phyloP scores from a whole-genome alignment of 2,113 vertebrate species.

The Gadus chalcogrammus region DNA sequence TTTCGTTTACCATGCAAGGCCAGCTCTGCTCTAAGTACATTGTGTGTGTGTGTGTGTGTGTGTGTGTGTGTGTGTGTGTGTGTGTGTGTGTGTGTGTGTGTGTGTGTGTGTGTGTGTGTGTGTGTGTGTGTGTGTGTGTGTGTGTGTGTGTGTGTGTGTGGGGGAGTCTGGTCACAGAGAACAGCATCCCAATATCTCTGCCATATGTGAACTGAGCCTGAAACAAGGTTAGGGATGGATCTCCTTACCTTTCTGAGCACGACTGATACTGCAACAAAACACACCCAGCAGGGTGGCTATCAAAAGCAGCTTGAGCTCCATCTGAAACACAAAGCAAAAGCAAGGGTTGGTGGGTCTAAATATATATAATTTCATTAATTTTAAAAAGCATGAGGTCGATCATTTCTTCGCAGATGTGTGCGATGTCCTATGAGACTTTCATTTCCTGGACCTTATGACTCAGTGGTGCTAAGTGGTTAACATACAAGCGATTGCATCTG shows the following conservation, averaged over 20 bases:
- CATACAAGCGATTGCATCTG: conserved; percentile 34
- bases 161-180: background rate
- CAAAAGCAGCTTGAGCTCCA: conserved; percentile 72
- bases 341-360: background rate
- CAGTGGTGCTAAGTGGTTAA: background rate
- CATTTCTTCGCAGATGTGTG: background rate
- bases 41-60: background rate
- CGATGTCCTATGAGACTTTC: background rate
- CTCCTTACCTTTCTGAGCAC: conserved; percentile 69
- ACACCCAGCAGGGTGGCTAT: conserved; percentile 57
- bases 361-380: background rate
- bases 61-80: background rate
- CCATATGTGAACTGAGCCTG: background rate
- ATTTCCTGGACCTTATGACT: conserved; percentile 22
- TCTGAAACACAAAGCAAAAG: conserved; percentile 59
- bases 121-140: background rate
- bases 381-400: background rate
- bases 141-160: background rate
- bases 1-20: background rate
- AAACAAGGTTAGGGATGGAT: no score
- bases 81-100: background rate
- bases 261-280: conserved; percentile 48
- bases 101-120: background rate
- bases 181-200: no score
- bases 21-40: background rate